Percentiles rank a stretch among this genome's conserved stretches.
Conservation (phyloP, 2,888 invertebrate species). For the Gisinianus flammeolus region DNA sequence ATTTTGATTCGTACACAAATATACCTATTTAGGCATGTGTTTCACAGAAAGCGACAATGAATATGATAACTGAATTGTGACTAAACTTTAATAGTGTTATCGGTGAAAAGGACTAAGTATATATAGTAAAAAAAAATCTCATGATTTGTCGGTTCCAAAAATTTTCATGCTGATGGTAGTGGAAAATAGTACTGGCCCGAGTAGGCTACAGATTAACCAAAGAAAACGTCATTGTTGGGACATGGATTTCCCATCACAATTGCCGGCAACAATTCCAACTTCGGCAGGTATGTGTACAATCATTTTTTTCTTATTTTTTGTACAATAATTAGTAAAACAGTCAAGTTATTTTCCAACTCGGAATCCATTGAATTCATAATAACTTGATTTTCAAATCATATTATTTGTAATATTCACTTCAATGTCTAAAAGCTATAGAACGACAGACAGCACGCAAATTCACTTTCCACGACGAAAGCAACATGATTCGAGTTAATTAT, state of each 20-base stretch:
- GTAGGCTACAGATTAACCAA: constrained; percentile 53
- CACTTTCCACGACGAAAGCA: neutral
- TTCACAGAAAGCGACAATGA: neutral
- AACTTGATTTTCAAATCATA: neutral
- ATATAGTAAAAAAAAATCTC: too few species aligned
- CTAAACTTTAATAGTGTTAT: neutral
- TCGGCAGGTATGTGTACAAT: constrained; percentile 56
- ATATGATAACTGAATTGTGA: neutral
- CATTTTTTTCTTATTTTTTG: neutral
- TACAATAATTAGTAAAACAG: neutral
- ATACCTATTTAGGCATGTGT: too few species aligned
- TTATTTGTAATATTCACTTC: neutral
- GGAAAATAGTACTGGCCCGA: constrained; percentile 58
- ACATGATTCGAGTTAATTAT: neutral
- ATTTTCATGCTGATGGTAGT: constrained; percentile 59
- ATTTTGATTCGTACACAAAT: too few species aligned
- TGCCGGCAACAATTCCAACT: constrained; percentile 55
- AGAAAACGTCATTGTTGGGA: constrained; percentile 57
- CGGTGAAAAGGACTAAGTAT: neutral
- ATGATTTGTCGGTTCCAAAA: constrained; percentile 14
- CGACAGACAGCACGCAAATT: neutral
- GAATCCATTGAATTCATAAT: neutral
- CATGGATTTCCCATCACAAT: constrained; percentile 59
- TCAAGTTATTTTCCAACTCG: neutral
- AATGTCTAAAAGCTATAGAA: neutral